phyloP scores from a whole-genome alignment of 2,888 invertebrate species.

The Eurytoma californica region DNA sequence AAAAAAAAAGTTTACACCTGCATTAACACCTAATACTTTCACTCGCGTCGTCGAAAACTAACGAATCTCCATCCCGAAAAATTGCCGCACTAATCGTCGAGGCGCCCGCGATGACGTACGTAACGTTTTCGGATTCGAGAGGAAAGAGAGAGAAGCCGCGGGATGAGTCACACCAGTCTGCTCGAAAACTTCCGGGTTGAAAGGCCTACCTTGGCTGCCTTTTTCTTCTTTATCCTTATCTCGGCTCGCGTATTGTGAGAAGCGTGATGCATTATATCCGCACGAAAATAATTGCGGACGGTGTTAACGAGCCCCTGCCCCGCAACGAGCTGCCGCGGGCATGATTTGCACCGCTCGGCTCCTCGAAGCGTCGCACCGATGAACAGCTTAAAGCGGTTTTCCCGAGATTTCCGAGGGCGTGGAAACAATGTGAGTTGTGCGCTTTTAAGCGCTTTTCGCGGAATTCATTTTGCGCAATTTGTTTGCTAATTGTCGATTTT shows the following conservation, averaged over 20 bases:
- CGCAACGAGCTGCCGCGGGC: no score
- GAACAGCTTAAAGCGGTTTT: no score
- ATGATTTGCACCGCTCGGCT: background rate
- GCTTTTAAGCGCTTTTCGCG: no score
- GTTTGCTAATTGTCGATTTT: no score
- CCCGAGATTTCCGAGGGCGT: no score
- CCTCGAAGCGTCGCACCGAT: background rate
- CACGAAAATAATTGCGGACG: constrained; percentile 43
- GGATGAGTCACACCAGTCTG: constrained; percentile 40
- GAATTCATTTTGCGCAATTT: no score
- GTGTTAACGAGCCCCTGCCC: constrained; percentile 37
- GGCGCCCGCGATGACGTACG: background rate
- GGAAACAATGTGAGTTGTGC: no score
- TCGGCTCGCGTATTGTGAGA: constrained; percentile 29
- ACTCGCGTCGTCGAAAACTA: background rate
- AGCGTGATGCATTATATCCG: constrained; percentile 30
- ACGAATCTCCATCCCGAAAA: background rate
- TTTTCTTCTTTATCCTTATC: constrained; percentile 27
- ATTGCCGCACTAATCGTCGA: background rate
- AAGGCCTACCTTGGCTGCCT: constrained; percentile 43
- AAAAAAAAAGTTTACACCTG: no score
- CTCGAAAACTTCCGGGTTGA: constrained; percentile 50
- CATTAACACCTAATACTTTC: background rate
- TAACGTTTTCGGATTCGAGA: background rate
- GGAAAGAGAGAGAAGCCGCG: background rate